Base-by-base conservation (phyloP, 2,113 vertebrate species). In the Esox niger region DNA sequence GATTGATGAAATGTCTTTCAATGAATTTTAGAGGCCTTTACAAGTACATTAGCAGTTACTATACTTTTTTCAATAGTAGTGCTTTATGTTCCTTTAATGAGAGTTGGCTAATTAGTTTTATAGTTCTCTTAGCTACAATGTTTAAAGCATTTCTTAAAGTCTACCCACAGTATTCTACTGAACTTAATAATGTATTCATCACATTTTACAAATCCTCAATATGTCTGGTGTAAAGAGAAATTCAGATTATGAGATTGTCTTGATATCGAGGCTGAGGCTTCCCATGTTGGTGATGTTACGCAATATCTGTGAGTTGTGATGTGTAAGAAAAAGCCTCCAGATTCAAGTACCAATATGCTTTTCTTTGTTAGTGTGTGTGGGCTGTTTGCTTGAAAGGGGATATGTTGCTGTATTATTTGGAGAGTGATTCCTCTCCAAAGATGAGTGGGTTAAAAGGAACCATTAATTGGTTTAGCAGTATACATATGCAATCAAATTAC, bases 391-490 rank as follows among this genome's bases (percentile, higher is more conserved):
- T 68, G 77, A 88, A 74, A 77, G 73, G 77, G 79, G 85, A 84
- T 82, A 82, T 86, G 72, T 85, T 77, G 74, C 77, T 84, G 78
- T 82, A 78, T 88, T 90, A 88, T 89, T 90, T 87, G 87, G 75
- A 79, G 88, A 81, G 81, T 86, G 86, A 86, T 82, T 86, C 74
- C 82, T 74, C 80, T 76, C 78, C 67, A 75, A 84, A 88, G 82
- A 90, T 82, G 83, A 87, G 87, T 86, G 87, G 85, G 87, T 86
- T 88, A 90, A 86, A 84, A 82, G 82, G 79, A 88, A 83, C 79
- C 86, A 89, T 89, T 91, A 88, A 90, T 90, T 89, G 87, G 82
- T 91, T 92, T 90, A 88, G 83, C 71, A 66, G 86, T 78, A 89
- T 89, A 80, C 80, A 65, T 78, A 84, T 83, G 59, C 75, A 85